A percentile compares a stretch with the other conserved stretches of the same genome.
phyloP scores from a whole-genome alignment of 2,888 invertebrate species.

The Synanthedon vespiformis region DNA sequence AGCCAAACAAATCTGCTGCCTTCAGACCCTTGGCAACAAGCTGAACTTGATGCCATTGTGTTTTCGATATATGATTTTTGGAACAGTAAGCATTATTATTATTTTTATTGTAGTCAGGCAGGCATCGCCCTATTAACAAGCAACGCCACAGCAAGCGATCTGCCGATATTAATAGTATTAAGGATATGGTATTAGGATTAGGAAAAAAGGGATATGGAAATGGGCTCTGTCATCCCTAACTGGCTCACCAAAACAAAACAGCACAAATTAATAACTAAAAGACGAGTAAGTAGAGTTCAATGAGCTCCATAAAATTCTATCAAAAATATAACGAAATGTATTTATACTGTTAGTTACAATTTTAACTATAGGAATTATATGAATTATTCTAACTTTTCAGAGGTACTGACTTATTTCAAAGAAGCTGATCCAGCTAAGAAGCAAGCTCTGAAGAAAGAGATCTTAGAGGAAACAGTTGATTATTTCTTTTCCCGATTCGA shows the following conservation, averaged over 20 bases:
- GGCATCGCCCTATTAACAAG: too few relatives aligned
- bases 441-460: constrained; percentile 23
- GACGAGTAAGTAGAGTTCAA: too few relatives aligned
- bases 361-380: not conserved
- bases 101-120: not conserved
- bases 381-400: constrained; percentile 18
- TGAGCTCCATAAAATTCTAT: too few relatives aligned
- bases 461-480: constrained; percentile 31
- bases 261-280: too few relatives aligned
- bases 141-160: too few relatives aligned
- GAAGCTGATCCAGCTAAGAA: constrained; percentile 29
- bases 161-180: too few relatives aligned
- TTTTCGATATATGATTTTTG: constrained; percentile 60
- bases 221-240: too few relatives aligned
- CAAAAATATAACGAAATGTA: too few relatives aligned
- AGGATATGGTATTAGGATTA: too few relatives aligned
- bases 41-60: constrained; percentile 52
- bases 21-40: constrained; percentile 53
- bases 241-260: too few relatives aligned
- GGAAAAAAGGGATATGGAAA: too few relatives aligned
- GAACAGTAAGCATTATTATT: constrained; percentile 36
- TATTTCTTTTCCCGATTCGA: constrained; percentile 46
- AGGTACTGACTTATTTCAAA: constrained; percentile 18
- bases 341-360: too few relatives aligned
- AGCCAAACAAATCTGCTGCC: constrained; percentile 56